Evolutionary conservation across 1,140 invertebrate genomes (phyloP).

Genomic region (Heliconius hewitsoni): DNA sequence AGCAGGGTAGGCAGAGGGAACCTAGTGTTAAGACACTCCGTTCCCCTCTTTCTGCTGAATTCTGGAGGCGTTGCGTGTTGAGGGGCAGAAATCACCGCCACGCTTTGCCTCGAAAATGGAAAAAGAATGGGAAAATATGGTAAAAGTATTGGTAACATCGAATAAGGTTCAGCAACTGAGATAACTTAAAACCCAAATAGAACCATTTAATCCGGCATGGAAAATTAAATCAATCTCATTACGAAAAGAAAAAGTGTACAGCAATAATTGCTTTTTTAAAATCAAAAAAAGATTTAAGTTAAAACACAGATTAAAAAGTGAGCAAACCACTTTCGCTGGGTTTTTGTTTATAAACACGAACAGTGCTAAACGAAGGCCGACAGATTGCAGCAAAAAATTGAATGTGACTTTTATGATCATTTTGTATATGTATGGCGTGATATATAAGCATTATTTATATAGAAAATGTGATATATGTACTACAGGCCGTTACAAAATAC

Average conservation of each 20-base stretch:
- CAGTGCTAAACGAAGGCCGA: neutral
- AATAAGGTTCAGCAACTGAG: neutral
- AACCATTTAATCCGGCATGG: neutral
- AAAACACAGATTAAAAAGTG: slow-evolving; percentile 1
- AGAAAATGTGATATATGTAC: neutral
- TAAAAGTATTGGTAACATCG: neutral
- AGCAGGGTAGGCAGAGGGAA: no score
- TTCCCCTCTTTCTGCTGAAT: no score
- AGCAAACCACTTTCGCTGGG: slow-evolving; percentile 24
- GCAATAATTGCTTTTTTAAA: slow-evolving; percentile 19
- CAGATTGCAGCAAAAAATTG: slow-evolving; percentile 6
- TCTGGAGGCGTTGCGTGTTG: no score
- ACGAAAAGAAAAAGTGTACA: slow-evolving; percentile 17
- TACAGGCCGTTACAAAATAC: neutral
- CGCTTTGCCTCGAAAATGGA: no score
- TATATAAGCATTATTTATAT: neutral
- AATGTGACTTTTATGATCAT: neutral
- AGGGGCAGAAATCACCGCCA: no score
- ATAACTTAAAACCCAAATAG: neutral
- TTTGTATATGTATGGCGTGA: neutral
- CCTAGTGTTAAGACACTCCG: no score
- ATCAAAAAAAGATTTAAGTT: slow-evolving; percentile 2
- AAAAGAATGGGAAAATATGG: no score
- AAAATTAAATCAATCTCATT: slow-evolving; percentile 18
- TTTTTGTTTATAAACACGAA: slow-evolving; percentile 25